phyloP scores from a whole-genome alignment of 2,113 vertebrate genomes.

The Pseudorectes ferrugineus region DNA sequence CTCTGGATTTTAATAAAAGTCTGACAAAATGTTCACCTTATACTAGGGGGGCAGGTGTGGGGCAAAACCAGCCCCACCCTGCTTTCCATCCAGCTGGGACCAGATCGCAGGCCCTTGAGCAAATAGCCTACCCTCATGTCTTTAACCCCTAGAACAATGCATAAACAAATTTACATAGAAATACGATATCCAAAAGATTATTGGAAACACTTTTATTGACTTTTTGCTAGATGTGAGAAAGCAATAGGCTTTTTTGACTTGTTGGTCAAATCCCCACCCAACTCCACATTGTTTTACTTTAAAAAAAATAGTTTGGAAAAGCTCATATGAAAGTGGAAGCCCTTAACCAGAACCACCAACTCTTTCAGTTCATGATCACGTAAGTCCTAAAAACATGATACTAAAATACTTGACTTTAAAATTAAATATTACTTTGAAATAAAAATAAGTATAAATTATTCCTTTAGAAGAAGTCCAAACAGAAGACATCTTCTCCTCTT shows the following conservation, averaged over 20 bases:
- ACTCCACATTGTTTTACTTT: not conserved
- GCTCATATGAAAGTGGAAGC: not conserved
- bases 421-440: not conserved
- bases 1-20: not conserved
- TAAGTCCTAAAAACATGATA: not conserved
- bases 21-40: not conserved
- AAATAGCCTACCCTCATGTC: not conserved
- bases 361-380: not conserved
- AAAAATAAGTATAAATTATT: not conserved
- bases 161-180: not conserved
- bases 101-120: not conserved
- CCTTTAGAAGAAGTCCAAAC: not conserved
- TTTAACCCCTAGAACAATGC: not conserved
- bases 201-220: not conserved
- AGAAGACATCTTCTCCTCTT: not conserved
- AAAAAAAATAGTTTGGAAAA: not conserved
- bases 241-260: not conserved
- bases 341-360: not conserved
- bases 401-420: not conserved
- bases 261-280: not conserved
- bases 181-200: not conserved
- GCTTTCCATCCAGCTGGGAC: not conserved
- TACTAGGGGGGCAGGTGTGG: fast-evolving
- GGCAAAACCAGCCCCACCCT: not conserved
- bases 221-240: fast-evolving